A percentile compares a stretch with the other conserved stretches of the same genome.
These are phyloP conservation scores for Anguilla anguilla DNA, from an alignment of 2,797 vertebrate genomes.

Conservation along the genomic window DNA sequence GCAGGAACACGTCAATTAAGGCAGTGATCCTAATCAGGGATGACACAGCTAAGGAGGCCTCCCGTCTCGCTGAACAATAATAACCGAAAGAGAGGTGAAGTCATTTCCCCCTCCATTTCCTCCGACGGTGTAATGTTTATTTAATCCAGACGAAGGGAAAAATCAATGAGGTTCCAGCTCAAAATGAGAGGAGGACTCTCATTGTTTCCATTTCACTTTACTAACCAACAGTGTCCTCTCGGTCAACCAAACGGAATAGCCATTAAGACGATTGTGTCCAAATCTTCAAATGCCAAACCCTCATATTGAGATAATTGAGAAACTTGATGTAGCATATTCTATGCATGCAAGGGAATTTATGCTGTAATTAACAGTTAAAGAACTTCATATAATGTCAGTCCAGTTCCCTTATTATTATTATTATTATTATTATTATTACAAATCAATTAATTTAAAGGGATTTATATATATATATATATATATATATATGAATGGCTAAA, in stretches of 20 bases:
- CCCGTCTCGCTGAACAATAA: neutral
- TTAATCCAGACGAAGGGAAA: neutral
- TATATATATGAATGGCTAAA: too few relatives aligned
- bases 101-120: conserved; percentile 17
- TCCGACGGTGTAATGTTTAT: neutral
- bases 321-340: neutral
- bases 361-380: neutral
- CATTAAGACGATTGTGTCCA: neutral
- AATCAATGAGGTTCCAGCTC: neutral
- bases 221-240: neutral
- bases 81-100: neutral
- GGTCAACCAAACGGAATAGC: neutral
- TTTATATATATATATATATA: neutral
- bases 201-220: neutral
- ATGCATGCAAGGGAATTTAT: neutral
- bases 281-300: neutral
- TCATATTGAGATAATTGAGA: neutral
- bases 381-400: neutral
- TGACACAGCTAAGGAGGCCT: neutral
- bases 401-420: neutral
- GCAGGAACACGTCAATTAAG: conserved; percentile 10
- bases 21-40: conserved; percentile 5
- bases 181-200: neutral
- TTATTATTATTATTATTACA: neutral
- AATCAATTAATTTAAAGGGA: neutral